Percentiles rank a stretch among this genome's conserved stretches.
Conservation (phyloP, 2,888 invertebrate genomes). For the Miltochrista miniata region DNA sequence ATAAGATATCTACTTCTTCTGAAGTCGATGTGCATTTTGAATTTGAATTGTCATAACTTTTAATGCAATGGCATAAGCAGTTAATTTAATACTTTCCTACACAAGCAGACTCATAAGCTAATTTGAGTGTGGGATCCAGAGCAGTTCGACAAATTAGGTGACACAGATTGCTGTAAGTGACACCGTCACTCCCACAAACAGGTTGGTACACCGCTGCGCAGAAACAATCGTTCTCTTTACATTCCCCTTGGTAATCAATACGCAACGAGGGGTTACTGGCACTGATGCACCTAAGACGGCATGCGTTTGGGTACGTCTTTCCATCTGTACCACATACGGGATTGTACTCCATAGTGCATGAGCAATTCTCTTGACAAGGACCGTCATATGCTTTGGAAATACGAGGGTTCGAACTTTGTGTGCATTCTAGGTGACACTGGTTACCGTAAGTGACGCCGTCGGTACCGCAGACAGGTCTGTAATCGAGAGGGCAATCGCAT, state of each 20-base stretch:
- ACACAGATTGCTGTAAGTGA: constrained; percentile 85
- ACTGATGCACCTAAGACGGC: constrained; percentile 3
- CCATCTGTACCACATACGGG: constrained; percentile 11
- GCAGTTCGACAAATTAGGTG: constrained; percentile 21
- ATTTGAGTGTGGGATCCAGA: constrained; percentile 1
- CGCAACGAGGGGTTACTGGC: neutral
- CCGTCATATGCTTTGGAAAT: neutral
- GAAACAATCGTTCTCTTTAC: constrained; percentile 3
- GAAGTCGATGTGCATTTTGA: too few relatives aligned
- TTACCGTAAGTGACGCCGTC: constrained; percentile 87
- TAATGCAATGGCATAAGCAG: too few relatives aligned
- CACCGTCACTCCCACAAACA: constrained; percentile 87
- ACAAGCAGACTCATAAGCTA: constrained; percentile 15
- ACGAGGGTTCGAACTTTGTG: neutral
- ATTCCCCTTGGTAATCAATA: constrained; percentile 3
- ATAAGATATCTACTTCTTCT: too few relatives aligned
- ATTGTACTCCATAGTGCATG: constrained; percentile 5
- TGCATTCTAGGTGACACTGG: constrained; percentile 46
- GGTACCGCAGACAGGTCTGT: constrained; percentile 86
- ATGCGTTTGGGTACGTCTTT: constrained; percentile 7
- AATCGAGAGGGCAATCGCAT: constrained; percentile 14
- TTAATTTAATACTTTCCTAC: too few relatives aligned
- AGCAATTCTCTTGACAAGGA: constrained; percentile 3
- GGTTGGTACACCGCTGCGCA: constrained; percentile 37
- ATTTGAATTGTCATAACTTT: too few relatives aligned